Conservation (phyloP, 1,140 invertebrate species). For the Pachyrhynchus sulphureomaculatus region DNA sequence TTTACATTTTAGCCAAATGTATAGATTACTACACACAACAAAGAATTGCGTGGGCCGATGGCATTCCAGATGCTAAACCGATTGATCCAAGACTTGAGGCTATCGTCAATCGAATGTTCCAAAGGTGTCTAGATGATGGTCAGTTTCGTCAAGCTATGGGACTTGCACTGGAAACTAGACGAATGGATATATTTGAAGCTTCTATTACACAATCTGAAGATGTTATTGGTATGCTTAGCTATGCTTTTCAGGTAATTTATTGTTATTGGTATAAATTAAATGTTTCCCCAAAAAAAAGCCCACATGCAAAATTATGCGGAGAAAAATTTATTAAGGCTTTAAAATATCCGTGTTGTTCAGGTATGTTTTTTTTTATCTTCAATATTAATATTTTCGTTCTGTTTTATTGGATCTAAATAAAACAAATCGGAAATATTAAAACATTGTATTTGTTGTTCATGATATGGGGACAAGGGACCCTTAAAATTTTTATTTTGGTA, state of each 20-base stretch:
- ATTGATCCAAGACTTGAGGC: conserved; percentile 89
- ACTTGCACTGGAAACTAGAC: conserved; percentile 89
- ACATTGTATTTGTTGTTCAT: too few relatives aligned
- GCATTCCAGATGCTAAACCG: conserved; percentile 62
- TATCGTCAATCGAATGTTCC: conserved; percentile 97
- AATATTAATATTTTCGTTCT: not conserved
- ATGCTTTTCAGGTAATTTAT: conserved; percentile 69
- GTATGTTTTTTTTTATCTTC: too few relatives aligned
- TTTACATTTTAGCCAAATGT: conserved; percentile 73
- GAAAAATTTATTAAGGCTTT: too few relatives aligned
- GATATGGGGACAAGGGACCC: too few relatives aligned
- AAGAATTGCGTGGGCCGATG: conserved; percentile 68
- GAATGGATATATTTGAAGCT: conserved; percentile 94
- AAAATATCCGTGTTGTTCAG: too few relatives aligned
- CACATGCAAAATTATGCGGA: too few relatives aligned
- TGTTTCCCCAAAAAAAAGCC: not conserved
- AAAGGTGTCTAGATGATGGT: conserved; percentile 89
- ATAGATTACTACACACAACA: conserved; percentile 94
- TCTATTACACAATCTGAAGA: conserved; percentile 92
- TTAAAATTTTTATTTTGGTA: too few relatives aligned
- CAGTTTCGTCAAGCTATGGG: conserved; percentile 93
- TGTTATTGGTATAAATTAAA: not conserved
- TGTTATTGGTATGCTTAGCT: conserved; percentile 85
- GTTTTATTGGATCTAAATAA: too few relatives aligned
- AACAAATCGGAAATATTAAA: too few relatives aligned